These are phyloP conservation scores for Lampris megalopsis DNA, from an alignment of 2,113 vertebrate genomes.

Conservation along the genomic window DNA sequence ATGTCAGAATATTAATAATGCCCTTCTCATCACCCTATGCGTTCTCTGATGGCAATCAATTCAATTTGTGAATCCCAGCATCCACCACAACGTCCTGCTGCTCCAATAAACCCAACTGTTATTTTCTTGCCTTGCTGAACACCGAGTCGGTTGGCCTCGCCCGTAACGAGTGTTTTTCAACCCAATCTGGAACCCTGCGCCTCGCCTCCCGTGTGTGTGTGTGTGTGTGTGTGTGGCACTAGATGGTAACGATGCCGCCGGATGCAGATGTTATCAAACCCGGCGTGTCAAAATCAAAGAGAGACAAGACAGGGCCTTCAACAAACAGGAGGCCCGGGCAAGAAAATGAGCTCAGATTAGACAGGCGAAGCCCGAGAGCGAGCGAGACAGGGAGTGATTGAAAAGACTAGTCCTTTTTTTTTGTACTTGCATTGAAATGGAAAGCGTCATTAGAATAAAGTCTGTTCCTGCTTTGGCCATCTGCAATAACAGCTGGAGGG, in stretches of 20 bases:
- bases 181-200: background rate
- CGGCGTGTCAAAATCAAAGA: slow-evolving; percentile 43
- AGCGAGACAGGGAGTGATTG: slow-evolving; percentile 3
- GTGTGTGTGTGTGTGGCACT: background rate
- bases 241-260: slow-evolving; percentile 1
- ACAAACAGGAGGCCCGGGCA: background rate
- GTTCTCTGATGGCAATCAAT: slow-evolving; percentile 20
- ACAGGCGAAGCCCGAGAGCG: slow-evolving; percentile 3
- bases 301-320: background rate
- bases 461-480: slow-evolving; percentile 51
- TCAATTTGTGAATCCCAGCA: slow-evolving; percentile 29
- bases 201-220: too few species aligned
- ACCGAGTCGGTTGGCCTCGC: too few species aligned
- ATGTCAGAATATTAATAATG: slow-evolving; percentile 12
- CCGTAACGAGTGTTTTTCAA: slow-evolving; percentile 19
- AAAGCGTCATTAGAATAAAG: slow-evolving; percentile 62
- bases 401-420: slow-evolving; percentile 14
- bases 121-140: too few species aligned
- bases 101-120: background rate
- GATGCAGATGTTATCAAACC: slow-evolving; percentile 14
- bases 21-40: slow-evolving; percentile 21
- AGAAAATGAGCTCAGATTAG: slow-evolving; percentile 30
- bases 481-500: slow-evolving; percentile 70
- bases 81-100: background rate
- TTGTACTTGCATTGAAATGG: slow-evolving; percentile 52